Percentiles rank a stretch among this genome's conserved stretches.
Evolutionary conservation across 2,797 vertebrate species (phyloP).

Genomic region (Gymnothorax javanicus): DNA sequence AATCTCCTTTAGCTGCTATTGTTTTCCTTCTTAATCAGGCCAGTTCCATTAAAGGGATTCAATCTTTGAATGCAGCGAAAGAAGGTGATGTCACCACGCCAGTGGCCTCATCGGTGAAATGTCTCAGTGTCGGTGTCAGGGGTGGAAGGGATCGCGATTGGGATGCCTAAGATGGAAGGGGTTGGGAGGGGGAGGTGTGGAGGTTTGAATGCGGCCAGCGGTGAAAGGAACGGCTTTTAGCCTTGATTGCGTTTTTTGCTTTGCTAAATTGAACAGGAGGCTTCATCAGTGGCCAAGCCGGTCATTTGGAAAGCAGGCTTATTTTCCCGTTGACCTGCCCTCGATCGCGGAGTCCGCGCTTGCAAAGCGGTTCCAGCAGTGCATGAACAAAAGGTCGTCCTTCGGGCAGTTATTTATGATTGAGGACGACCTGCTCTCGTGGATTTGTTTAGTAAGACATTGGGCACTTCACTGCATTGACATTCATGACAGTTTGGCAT

Average conservation of each 20-base stretch:
- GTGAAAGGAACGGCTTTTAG: constrained; percentile 39
- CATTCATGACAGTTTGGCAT: neutral
- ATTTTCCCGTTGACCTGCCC: constrained; percentile 42
- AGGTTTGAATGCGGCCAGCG: constrained; percentile 25
- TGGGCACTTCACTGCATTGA: neutral
- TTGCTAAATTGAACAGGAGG: constrained; percentile 39
- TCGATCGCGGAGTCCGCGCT: constrained; percentile 21
- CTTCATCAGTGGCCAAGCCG: constrained; percentile 35
- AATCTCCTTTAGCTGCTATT: neutral
- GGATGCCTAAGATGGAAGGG: constrained; percentile 11
- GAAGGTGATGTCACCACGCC: neutral
- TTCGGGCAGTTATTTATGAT: neutral
- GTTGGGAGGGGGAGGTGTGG: neutral
- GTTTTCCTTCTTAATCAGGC: constrained; percentile 18
- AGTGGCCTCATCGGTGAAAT: neutral
- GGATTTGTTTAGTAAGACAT: neutral
- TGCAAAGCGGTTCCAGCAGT: constrained; percentile 46
- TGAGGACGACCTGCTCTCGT: neutral
- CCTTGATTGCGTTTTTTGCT: constrained; percentile 37
- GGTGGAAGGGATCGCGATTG: neutral
- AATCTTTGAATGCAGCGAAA: neutral
- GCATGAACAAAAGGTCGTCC: neutral
- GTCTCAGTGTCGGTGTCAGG: neutral
- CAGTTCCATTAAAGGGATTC: constrained; percentile 12
- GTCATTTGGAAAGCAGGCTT: constrained; percentile 42